phyloP scores from a whole-genome alignment of 2,888 invertebrate species.

The Sceliomorpha sp. region DNA sequence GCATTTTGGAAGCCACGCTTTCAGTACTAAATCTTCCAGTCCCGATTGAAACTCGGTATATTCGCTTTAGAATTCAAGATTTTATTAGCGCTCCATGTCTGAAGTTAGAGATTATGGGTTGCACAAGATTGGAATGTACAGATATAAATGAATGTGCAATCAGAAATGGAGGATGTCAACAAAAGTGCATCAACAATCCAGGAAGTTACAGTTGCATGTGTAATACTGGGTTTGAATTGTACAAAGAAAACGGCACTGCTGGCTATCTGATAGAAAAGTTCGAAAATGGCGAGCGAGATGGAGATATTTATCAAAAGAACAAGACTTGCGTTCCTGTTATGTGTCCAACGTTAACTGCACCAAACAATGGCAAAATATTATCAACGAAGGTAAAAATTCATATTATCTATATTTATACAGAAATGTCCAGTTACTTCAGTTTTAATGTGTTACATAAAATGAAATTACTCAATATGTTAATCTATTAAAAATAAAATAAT shows the following conservation, averaged over 20 bases:
- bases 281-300: constrained; percentile 93
- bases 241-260: constrained; percentile 93
- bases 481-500: background rate
- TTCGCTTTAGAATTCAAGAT: constrained; percentile 91
- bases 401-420: no score
- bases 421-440: no score
- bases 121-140: constrained; percentile 92
- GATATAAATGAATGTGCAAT: constrained; percentile 93
- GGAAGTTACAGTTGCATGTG: constrained; percentile 94
- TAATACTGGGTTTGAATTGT: constrained; percentile 94
- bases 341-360: constrained; percentile 89
- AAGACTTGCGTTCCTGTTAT: constrained; percentile 97
- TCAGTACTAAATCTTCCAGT: constrained; percentile 94
- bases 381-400: constrained; percentile 87
- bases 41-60: constrained; percentile 93
- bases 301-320: constrained; percentile 93
- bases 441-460: no score
- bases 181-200: constrained; percentile 94
- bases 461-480: background rate
- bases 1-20: constrained; percentile 93
- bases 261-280: constrained; percentile 89
- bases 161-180: constrained; percentile 95
- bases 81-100: constrained; percentile 94
- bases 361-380: constrained; percentile 92
- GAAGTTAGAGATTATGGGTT: constrained; percentile 95